Conservation (phyloP, 1,140 invertebrate species). For the Lepidurus packardi region DNA sequence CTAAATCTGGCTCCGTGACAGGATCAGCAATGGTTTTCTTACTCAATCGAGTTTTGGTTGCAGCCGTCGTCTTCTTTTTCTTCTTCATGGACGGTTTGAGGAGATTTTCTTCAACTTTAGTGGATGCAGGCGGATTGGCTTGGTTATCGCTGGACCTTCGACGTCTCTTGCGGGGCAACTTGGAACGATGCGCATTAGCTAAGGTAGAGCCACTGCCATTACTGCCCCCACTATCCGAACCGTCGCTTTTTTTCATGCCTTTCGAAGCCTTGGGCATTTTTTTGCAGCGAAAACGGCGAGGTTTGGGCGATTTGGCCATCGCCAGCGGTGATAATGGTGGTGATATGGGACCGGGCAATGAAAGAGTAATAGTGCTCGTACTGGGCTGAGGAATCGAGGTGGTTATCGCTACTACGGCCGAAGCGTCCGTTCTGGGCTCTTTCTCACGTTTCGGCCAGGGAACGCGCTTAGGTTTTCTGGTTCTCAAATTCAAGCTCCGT, state of each 20-base stretch:
- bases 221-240: background rate
- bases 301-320: background rate
- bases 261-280: background rate
- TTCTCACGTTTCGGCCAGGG: constrained; percentile 1
- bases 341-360: background rate
- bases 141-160: background rate
- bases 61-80: background rate
- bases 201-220: background rate
- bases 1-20: constrained; percentile 13
- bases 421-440: background rate
- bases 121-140: background rate
- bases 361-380: background rate
- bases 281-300: background rate
- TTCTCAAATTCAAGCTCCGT: background rate
- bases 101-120: background rate
- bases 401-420: background rate
- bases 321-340: background rate
- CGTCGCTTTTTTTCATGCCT: background rate
- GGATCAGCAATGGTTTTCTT: background rate
- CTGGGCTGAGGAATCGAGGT: background rate
- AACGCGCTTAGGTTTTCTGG: background rate
- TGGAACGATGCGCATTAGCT: background rate
- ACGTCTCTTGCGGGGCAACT: background rate
- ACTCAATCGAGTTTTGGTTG: constrained; percentile 11
- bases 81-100: background rate